These are phyloP conservation scores for Nibea coibor DNA, from an alignment of 2,113 vertebrate species.

Conservation along the genomic window DNA sequence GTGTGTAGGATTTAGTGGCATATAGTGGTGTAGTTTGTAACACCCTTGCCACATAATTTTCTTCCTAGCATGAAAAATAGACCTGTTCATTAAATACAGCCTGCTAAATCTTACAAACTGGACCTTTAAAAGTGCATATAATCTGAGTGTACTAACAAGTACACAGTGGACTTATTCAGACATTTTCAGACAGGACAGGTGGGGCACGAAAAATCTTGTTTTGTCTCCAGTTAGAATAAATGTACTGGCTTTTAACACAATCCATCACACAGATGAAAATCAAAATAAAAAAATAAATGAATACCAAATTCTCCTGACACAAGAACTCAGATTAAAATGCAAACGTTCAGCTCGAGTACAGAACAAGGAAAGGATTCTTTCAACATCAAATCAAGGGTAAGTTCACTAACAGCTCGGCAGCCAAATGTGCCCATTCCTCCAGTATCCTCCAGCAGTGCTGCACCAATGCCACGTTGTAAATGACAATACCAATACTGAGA, in stretches of 20 bases:
- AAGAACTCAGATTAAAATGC: neutral
- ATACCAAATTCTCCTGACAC: neutral
- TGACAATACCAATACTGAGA: neutral
- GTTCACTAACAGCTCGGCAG: conserved; percentile 13
- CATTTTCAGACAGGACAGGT: neutral
- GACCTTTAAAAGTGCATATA: neutral
- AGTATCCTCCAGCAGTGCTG: neutral
- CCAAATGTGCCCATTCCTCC: neutral
- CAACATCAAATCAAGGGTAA: conserved; percentile 8
- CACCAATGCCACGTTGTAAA: neutral
- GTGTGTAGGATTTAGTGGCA: no score
- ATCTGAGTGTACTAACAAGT: neutral
- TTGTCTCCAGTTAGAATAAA: neutral
- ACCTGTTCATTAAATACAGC: neutral
- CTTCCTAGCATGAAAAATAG: no score
- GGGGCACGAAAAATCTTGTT: neutral
- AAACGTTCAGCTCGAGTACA: conserved; percentile 23
- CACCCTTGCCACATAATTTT: no score
- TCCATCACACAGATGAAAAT: neutral
- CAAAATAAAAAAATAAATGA: neutral
- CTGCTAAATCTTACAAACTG: no score
- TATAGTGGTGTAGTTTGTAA: no score
- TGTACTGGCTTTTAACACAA: neutral
- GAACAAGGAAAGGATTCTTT: neutral
- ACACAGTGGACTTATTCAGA: neutral